Evolutionary conservation across 2,797 vertebrate species (phyloP), one percentile per base, ranked within the genome.

Genomic region (Aldrovandia affinis): DNA sequence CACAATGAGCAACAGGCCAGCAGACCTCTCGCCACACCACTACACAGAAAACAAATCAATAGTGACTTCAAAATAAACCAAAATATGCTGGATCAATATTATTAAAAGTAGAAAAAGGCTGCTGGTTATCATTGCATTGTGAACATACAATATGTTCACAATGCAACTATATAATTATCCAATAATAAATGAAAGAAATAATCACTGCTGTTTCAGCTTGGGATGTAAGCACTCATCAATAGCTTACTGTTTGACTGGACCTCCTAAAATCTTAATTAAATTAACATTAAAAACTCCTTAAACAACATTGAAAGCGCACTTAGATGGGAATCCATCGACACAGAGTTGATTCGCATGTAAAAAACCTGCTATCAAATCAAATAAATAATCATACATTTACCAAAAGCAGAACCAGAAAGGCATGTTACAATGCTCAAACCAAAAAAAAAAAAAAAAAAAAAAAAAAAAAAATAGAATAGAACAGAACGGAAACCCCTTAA

Each of bases 401-500:
- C 33, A 63, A 8, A 22, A 36, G 52, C 6, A 65, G 33, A 84
- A 65, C 78, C 18, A 47, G 50, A 65, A 83, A 65, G 36, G 33
- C 28, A n/a, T 28, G n/a, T 54, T 80, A 22, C 39, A 28, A 9
- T 47, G 9, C 20, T 70, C 20, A 77, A 77, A 47, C 73, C 22
- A 25, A 77, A 77, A 54, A 22, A 84, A 25, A 61, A 85, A 89
- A 77, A 87, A 87, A 22, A 84, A 25, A 61, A 85, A 89, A 77
- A 87, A 87, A 25, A 77, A 77, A 54, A 22, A 84, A 25, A 61
- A 85, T 88, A 77, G 86, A 87, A 88, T 68, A 88, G 81, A 78
- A 68, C 83, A 85, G 22, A 81, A 44, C 25, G 42, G 1, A 55
- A 65, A 22, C 59, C 22, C 75, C 81, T 82, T 3, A 77, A 9